Evolutionary conservation across 2,797 vertebrate species (phyloP).

Genomic region (Alosa sapidissima): DNA sequence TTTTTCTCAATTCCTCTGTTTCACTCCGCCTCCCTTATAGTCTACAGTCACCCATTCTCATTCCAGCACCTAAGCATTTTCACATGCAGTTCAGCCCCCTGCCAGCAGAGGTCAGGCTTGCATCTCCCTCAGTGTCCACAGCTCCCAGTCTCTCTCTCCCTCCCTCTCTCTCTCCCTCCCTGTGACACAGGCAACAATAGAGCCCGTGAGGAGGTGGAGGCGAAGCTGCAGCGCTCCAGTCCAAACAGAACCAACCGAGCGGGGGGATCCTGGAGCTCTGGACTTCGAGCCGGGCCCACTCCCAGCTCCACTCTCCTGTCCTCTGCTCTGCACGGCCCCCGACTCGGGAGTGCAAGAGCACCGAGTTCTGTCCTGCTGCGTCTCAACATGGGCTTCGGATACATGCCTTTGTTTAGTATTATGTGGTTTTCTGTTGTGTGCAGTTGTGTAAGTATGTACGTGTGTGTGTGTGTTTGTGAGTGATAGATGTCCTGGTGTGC

Average conservation of each 20-base stretch:
- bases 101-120: constrained; percentile 85
- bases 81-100: constrained; percentile 56
- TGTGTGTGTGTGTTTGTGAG: background rate
- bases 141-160: background rate
- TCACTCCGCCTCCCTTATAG: background rate
- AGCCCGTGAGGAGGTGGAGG: constrained; percentile 19
- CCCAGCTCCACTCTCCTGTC: background rate
- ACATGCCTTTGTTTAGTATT: constrained; percentile 24
- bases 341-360: background rate
- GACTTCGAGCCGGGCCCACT: background rate
- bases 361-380: background rate
- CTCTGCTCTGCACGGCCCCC: background rate
- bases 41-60: background rate
- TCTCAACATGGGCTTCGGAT: constrained; percentile 20
- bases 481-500: background rate
- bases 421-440: constrained; percentile 11
- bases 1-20: constrained; percentile 30
- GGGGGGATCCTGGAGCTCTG: constrained; percentile 36
- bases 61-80: background rate
- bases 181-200: constrained; percentile 1
- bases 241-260: constrained; percentile 42
- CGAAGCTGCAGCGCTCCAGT: constrained; percentile 39
- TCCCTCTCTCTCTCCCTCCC: background rate
- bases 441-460: background rate
- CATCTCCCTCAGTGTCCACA: constrained; percentile 50